Base-by-base conservation (phyloP, 2,797 vertebrate genomes). In the Rhinophrynus dorsalis region DNA sequence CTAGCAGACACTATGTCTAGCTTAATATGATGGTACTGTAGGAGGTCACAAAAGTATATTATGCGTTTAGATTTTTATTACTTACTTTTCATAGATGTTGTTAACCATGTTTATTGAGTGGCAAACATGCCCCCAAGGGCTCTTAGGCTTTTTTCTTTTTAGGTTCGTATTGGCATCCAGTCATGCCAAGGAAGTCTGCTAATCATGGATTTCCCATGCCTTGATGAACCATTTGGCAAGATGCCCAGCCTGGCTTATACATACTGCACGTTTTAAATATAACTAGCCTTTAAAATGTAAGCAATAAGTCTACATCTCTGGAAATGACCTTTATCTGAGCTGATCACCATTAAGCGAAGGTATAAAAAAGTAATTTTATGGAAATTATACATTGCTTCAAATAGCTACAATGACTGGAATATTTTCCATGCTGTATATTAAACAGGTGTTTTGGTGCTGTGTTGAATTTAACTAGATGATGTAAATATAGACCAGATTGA, bases 151-250 rank as follows among this genome's bases (percentile, higher is more conserved):
- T 51, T 58, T 72, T 71, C 27, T 50, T 58, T 18, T 65, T 40
- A 47, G 42, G 30, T 65, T 65, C 65, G 17, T 65, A 44, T 65
- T 65, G 68, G 60, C 61, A 65, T 33, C 15, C 26, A 57, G 21
- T 72, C 60, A 72, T 72, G 61, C 60, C 68, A 72, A 52, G 68
- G 68, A 72, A 65, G 42, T 51, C 61, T 64, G 52, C 68, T 72
- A 64, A 72, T 72, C 68, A 51, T 57, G 55, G 68, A 65, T 72
- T 72, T 64, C 61, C 68, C 68, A 65, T 56, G 55, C 56, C 33
- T 72, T 57, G 62, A 72, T 55, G 68, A 72, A 58, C 61, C 52
- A 30, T 58, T 58, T 72, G 68, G 68, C 61, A 58, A 5, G 5
- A 3, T 58, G 60, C 68, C 68, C 51, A 51, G 68, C 42, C 40